phyloP scores from a whole-genome alignment of 2,113 vertebrate genomes.

The Microtus richardsoni region DNA sequence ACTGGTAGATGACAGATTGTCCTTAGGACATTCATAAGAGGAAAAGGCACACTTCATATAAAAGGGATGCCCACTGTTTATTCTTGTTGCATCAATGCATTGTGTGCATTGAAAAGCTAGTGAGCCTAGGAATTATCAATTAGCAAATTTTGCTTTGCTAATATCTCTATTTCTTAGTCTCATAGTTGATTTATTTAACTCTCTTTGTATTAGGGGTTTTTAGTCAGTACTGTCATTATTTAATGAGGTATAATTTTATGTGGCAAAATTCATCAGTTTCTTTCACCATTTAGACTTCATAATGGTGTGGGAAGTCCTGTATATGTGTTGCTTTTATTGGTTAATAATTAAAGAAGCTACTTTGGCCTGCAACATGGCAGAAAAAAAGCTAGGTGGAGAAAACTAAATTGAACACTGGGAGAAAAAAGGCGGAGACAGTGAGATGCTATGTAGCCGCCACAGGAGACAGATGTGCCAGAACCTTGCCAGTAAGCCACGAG shows the following conservation, averaged over 20 bases:
- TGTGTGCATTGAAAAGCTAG: slow-evolving; percentile 53
- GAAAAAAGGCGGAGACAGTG: too few species aligned
- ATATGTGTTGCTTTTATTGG: too few species aligned
- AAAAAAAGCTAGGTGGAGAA: too few species aligned
- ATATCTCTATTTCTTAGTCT: slow-evolving; percentile 57
- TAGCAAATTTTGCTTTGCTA: slow-evolving; percentile 61
- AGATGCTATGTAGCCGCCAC: too few species aligned
- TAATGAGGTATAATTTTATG: slow-evolving; percentile 15
- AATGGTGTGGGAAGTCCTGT: too few species aligned
- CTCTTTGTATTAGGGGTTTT: slow-evolving; percentile 24
- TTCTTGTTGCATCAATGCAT: slow-evolving; percentile 50
- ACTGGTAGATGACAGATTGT: slow-evolving; percentile 25
- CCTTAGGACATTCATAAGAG: slow-evolving; percentile 6
- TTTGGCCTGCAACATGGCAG: too few species aligned
- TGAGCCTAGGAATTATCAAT: slow-evolving; percentile 50
- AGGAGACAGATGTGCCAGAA: too few species aligned
- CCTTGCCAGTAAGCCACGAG: too few species aligned
- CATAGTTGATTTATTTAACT: slow-evolving; percentile 68
- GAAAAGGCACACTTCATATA: slow-evolving; percentile 47
- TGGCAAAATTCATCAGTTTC: slow-evolving; percentile 41
- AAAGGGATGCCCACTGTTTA: slow-evolving; percentile 44
- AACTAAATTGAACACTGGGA: too few species aligned
- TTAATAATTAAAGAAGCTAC: too few species aligned
- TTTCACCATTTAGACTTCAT: background rate
- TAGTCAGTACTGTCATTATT: slow-evolving; percentile 59